phyloP scores from a whole-genome alignment of 2,888 invertebrate species.

The Apamea monoglypha region DNA sequence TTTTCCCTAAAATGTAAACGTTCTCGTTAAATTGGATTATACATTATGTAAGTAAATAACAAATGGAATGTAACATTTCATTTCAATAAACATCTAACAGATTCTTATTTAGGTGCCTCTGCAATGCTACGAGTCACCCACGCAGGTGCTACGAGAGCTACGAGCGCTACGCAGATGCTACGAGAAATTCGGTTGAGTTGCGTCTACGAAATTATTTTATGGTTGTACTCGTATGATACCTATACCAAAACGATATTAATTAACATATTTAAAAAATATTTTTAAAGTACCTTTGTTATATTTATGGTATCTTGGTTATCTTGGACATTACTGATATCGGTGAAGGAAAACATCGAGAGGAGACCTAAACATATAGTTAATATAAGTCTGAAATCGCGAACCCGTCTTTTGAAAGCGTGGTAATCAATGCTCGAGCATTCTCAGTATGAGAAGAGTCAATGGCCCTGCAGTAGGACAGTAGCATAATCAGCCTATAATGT shows the following conservation, averaged over 20 bases:
- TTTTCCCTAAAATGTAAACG: not conserved
- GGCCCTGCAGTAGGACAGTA: no score
- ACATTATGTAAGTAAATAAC: not conserved
- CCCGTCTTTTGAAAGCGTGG: no score
- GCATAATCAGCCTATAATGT: no score
- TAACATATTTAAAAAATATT: no score
- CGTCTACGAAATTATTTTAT: slow-evolving; percentile 13
- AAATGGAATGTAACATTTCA: slow-evolving; percentile 18
- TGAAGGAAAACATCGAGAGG: no score
- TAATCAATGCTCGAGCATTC: no score
- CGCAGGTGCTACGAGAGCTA: slow-evolving; percentile 39
- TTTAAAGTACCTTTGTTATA: no score
- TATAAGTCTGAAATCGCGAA: no score
- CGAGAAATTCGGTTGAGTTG: slow-evolving; percentile 30
- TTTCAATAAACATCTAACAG: slow-evolving; percentile 16
- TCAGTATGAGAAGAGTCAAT: no score
- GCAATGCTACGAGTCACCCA: slow-evolving; percentile 30
- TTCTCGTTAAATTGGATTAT: not conserved
- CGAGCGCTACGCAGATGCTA: slow-evolving; percentile 45
- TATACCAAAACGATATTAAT: not conserved
- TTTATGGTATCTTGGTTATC: no score
- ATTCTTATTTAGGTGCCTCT: slow-evolving; percentile 22
- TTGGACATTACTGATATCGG: no score
- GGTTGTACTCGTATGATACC: not conserved
- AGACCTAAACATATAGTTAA: no score